Percentiles rank a stretch among this genome's conserved stretches.
phyloP scores from a whole-genome alignment of 2,113 vertebrate species.

The Cryptoleucopteryx plumbea region DNA sequence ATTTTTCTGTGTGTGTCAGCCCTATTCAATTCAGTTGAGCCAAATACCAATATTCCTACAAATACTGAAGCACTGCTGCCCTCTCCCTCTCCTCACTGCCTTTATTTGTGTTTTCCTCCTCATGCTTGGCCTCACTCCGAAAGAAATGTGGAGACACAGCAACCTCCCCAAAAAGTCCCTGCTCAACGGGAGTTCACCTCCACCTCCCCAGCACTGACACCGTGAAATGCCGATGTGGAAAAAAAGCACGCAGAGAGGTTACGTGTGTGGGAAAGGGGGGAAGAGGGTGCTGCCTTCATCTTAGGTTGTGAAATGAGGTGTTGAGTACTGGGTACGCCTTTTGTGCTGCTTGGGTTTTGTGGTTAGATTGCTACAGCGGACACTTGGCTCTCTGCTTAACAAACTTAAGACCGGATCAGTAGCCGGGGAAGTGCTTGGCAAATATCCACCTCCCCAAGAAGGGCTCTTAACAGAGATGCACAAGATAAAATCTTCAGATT shows the following conservation, averaged over 20 bases:
- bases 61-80: neutral
- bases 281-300: neutral
- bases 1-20: neutral
- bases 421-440: neutral
- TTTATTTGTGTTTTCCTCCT: neutral
- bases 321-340: neutral
- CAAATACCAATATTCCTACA: neutral
- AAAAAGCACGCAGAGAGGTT: neutral
- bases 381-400: neutral
- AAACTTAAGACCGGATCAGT: neutral
- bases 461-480: too few relatives aligned
- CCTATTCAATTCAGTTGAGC: neutral
- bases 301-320: neutral
- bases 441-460: neutral
- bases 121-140: accelerated
- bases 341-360: neutral
- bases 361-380: neutral
- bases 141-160: neutral
- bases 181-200: accelerated
- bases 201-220: neutral
- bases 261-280: accelerated
- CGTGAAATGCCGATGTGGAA: accelerated
- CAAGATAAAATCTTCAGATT: neutral
- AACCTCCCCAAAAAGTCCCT: neutral
- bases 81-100: neutral